Evolutionary conservation across 2,888 invertebrate species (phyloP), one percentile per base, ranked within the genome.

Genomic region (Microplitis deprimator): DNA sequence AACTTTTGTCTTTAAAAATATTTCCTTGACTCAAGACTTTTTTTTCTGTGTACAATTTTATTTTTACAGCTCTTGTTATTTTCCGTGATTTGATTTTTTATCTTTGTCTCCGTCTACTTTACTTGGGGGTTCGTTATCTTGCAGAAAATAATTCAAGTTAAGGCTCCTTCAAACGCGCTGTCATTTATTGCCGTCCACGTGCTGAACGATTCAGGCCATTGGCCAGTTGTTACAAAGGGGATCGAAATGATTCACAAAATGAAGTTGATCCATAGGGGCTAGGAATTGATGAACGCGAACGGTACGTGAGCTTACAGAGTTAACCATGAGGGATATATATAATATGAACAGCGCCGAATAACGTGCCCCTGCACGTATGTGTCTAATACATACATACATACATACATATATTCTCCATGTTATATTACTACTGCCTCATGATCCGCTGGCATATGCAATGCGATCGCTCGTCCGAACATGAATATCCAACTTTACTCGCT

Each of bases 241-340:
- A 65, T 68, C 41, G 50, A 41, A 77, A 78, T 80, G 81, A 81
- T 79, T 81, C 81, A 81, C 80, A 65, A 82, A 81, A 82, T 82
- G 77, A 79, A 77, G 78, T 80, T 79, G 79, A 77, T 77, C 74
- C 77, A 77, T 72, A 72, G 13, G 50, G 50, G 13, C 50, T 8
- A 50, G 50, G 50, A 13, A 13, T 13, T 50, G 50, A 50, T 50
- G 50, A 50, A 69, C 64, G 68, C 29, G 70, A 38, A 68, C 16
- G 8, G 50, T 41, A 69, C 64, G 68, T 41, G 70, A 38, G 73
- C 16, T 69, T 41, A 68, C 68, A 38, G 40, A 65, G 50, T 50
- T 50, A 68, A 68, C 40, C 10, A 60, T 60, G 17, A n/a, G 16
- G 39, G 16, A 61, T 39, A 61, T 20, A 70, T 50, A 70, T 29